phyloP scores from a whole-genome alignment of 1,140 invertebrate genomes.

The Chironomus striatipennis region DNA sequence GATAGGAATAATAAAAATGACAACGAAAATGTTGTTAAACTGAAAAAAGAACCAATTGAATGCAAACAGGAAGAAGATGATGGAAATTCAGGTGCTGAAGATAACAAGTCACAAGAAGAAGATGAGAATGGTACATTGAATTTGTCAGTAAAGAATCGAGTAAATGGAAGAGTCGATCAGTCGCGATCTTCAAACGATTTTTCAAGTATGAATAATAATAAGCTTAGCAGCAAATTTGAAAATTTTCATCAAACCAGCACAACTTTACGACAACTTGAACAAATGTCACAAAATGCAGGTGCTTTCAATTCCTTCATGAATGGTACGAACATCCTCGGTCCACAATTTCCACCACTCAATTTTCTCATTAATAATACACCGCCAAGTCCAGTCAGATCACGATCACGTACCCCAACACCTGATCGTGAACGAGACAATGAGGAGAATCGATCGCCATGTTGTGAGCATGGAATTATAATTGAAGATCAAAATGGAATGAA shows the following conservation, averaged over 20 bases:
- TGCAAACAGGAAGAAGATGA: background rate
- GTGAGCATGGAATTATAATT: background rate
- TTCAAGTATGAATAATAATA: background rate
- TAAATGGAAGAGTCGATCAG: background rate
- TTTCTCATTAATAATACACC: conserved; percentile 18
- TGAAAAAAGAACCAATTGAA: background rate
- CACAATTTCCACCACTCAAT: conserved; percentile 24
- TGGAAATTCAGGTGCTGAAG: background rate
- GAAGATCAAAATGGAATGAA: conserved; percentile 57
- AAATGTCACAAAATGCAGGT: conserved; percentile 27
- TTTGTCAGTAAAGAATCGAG: conserved; percentile 22
- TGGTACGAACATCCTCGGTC: conserved; percentile 25
- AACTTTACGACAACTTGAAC: background rate
- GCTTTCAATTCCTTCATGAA: conserved; percentile 39
- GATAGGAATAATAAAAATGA: conserved; percentile 20
- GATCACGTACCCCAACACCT: conserved; percentile 11
- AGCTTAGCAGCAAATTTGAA: background rate
- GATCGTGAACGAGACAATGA: conserved; percentile 6
- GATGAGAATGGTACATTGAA: conserved; percentile 24
- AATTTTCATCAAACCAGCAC: conserved; percentile 9
- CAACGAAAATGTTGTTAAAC: background rate
- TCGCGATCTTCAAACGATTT: background rate
- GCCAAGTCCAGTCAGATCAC: conserved; percentile 16
- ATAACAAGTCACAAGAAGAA: background rate
- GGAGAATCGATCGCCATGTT: conserved; percentile 6